Evolutionary conservation across 2,113 vertebrate genomes (phyloP), one percentile per base, ranked within the genome.

Genomic region (Eira barbara): DNA sequence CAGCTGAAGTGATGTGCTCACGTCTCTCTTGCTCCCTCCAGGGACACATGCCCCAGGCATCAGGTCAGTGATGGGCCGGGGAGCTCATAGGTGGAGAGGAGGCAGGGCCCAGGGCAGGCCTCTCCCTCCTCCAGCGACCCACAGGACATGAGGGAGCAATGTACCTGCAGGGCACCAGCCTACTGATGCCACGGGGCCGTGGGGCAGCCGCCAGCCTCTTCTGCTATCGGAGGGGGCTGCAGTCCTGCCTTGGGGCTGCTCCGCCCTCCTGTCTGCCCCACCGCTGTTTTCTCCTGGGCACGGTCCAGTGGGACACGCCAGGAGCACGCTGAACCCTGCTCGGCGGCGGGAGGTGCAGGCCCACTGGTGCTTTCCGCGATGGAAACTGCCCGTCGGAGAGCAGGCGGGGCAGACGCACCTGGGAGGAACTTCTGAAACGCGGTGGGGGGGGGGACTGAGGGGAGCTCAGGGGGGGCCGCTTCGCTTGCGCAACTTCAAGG

Each of bases 181-280:
- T 2, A 9, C 36, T 1, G 5, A 45, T 4, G 5, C 2, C 1
- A 0, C 0, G 11, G 27, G 39, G n/a, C 42, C 6, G 8, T 0
- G 3, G 3, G 4, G 14, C 21, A 1, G 27, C 6, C 10, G 14
- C 2, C 3, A 31, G 15, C 14, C 34, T 4, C 55, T 8, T 36
- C 67, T 18, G 52, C 17, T 10, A 23, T 45, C 2, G 36, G 49
- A 52, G 18, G 3, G 29, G 76, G 21, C 23, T 59, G 17, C 13
- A 7, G 14, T 31, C n/a, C 6, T 0, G 4, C 4, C 14, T 7
- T 0, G 42, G 7, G 27, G 63, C 2, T 29, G 3, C 8, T 31
- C 20, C 39, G 52, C 45, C 18, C 39, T 27, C 5, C 52, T 17
- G 47, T 39, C 21, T 13, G n/a, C 7, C 27, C 57, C 57, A 7